Evolutionary conservation across 2,797 vertebrate species (phyloP).

Genomic region (Lerista edwardsae): DNA sequence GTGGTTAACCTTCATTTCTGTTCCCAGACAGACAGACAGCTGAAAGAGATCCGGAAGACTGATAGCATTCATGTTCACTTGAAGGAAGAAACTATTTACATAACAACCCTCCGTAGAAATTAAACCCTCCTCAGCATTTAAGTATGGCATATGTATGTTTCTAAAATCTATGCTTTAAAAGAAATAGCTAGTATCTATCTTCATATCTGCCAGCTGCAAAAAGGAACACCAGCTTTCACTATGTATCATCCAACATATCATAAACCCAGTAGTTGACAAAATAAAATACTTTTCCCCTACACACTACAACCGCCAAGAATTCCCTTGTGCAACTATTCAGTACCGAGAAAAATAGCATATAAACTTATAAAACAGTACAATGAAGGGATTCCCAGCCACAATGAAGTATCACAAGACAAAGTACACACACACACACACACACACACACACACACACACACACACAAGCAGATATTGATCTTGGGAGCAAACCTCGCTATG

Average conservation of each 20-base stretch:
- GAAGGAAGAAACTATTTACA: not conserved
- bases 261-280: fast-evolving
- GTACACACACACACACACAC: not conserved
- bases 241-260: not conserved
- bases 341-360: not conserved
- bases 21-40: not conserved
- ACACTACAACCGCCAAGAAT: not conserved
- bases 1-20: not conserved
- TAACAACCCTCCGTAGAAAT: not conserved
- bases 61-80: not conserved
- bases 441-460: not conserved
- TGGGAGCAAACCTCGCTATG: slow-evolving; percentile 21
- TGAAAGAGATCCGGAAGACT: not conserved
- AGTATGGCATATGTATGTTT: not conserved
- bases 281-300: not conserved
- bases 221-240: not conserved
- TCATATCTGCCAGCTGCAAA: fast-evolving
- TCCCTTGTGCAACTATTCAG: not conserved
- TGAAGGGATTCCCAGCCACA: slow-evolving; percentile 1
- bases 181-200: not conserved
- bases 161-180: not conserved
- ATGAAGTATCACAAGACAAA: slow-evolving; percentile 7
- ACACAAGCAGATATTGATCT: not conserved
- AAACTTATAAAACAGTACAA: fast-evolving
- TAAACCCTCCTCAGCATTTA: not conserved